Base-by-base conservation (phyloP, 1,140 invertebrate genomes). In the Phthorimaea operculella region DNA sequence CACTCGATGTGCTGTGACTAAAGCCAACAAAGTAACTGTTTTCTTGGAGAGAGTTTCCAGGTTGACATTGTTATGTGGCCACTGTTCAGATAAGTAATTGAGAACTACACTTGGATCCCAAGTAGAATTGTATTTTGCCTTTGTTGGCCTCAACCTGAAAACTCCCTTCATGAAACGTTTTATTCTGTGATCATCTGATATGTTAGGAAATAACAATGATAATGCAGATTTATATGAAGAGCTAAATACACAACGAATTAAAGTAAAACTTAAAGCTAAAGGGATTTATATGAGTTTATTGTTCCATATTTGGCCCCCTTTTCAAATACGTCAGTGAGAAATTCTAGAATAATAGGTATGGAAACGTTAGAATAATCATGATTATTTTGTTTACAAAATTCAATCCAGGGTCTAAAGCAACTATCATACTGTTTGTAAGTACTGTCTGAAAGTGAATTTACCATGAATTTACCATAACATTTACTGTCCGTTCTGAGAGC, bases 101-200 rank as follows among this genome's bases (percentile, higher is more conserved):
- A 72, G 50, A 7, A 72, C 65, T 2, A 62, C 42, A 34, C 42
- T 50, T 16, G 62, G 60, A 28, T 70, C 60, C 70, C 67, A 70
- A n/a, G 63, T 68, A 7, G 52, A 33, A 53, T 66, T 50, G 56
- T 72, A 72, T 39, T 55, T 63, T 15, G 60, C 57, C 12, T n/a
- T 48, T 0, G 58, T 12, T 11, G 64, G 60, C 44, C 70, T 54
- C 33, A 56, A 8, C 21, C 57, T 62, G 17, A 48, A 60, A 52
- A 68, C 55, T 18, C 67, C 63, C 59, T 64, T 66, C 54, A 59
- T 60, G 34, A 70, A 70, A 17, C 62, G 39, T 52, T 59, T 60
- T 14, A 70, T 55, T 39, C n/a, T 39, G 12, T 52, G 17, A 48
- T 69, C 59, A 36, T 59, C 33, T 0, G 51, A 52, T 5, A 67